A percentile compares a stretch with the other conserved stretches of the same genome.
Conservation (phyloP, 2,888 invertebrate species). For the Aelia acuminata region DNA sequence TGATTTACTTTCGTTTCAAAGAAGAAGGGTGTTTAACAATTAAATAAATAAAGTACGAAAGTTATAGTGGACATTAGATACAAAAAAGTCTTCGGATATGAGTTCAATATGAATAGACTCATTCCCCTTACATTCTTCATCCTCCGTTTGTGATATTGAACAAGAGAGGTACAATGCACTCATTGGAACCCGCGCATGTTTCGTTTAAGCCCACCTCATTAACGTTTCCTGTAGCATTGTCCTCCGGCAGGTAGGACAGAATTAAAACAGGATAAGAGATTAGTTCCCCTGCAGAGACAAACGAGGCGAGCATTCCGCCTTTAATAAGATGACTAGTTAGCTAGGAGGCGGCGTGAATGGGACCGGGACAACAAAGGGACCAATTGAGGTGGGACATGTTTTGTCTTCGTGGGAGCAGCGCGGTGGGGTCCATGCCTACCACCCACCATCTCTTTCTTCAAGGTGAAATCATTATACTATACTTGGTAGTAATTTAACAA, state of each 20-base stretch:
- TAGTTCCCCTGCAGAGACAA: slow-evolving; percentile 32
- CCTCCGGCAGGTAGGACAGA: not conserved
- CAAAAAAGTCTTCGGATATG: not conserved
- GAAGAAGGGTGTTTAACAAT: too few species aligned
- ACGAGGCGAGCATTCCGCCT: not conserved
- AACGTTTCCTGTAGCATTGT: slow-evolving; percentile 30
- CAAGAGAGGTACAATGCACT: not conserved
- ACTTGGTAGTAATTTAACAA: too few species aligned
- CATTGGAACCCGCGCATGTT: not conserved
- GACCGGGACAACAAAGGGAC: not conserved
- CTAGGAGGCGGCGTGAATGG: not conserved
- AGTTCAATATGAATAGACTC: not conserved
- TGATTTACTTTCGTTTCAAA: too few species aligned
- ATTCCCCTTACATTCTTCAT: not conserved
- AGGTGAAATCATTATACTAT: not conserved
- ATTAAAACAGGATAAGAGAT: slow-evolving; percentile 45
- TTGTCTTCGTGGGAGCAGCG: slow-evolving; percentile 34
- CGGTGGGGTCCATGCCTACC: not conserved
- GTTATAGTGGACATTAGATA: not conserved
- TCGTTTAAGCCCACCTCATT: not conserved
- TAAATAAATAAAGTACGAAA: not conserved
- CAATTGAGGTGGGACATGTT: not conserved
- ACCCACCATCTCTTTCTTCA: not conserved
- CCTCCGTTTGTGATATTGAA: not conserved
- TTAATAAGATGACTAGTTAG: slow-evolving; percentile 45